Conservation (phyloP, 2,888 invertebrate genomes). For the Eupithecia insigniata region DNA sequence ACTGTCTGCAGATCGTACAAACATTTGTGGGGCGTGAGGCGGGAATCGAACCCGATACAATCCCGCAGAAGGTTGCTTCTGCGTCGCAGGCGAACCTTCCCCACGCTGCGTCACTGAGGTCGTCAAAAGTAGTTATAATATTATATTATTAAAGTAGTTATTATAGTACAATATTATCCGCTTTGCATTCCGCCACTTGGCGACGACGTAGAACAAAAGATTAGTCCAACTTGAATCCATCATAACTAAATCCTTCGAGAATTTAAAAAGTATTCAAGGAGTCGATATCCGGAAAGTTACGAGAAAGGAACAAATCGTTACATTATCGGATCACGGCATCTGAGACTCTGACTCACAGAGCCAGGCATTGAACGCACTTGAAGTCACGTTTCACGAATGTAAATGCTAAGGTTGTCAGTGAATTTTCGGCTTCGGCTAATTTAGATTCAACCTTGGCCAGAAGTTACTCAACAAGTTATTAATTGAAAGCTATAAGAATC, state of each 20-base stretch:
- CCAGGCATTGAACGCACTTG: slow-evolving; percentile 42
- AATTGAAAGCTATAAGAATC: neutral
- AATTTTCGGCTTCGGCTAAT: slow-evolving; percentile 14
- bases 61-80: no score
- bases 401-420: slow-evolving; percentile 49
- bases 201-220: neutral
- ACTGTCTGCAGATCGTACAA: neutral
- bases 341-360: slow-evolving; percentile 32
- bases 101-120: neutral
- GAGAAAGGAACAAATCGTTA: slow-evolving; percentile 35
- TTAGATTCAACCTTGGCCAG: neutral
- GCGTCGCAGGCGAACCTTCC: neutral
- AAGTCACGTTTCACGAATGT: slow-evolving; percentile 60
- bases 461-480: no score
- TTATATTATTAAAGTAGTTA: no score
- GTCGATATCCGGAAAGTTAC: slow-evolving; percentile 11
- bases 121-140: neutral
- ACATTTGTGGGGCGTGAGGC: neutral
- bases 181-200: neutral
- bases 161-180: neutral
- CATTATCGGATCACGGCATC: slow-evolving; percentile 33
- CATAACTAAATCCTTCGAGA: neutral
- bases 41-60: neutral
- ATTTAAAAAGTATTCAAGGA: slow-evolving; percentile 1
- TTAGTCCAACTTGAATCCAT: neutral